phyloP scores from a whole-genome alignment of 30 jellyfish, hydroid and myxozoan genomes.

The Calvadosia cruxmelitensis region DNA sequence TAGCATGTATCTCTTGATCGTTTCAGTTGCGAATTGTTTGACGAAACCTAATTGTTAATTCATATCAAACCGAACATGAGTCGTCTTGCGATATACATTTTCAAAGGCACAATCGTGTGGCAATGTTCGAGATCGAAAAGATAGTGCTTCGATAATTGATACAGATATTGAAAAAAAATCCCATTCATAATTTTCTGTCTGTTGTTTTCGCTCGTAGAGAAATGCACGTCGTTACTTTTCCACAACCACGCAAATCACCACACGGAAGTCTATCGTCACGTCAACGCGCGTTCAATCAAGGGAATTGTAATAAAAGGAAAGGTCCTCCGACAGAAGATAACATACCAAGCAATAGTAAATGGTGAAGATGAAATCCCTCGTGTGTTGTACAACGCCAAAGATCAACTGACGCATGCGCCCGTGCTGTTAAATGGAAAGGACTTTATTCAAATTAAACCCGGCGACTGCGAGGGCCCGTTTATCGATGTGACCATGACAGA shows the following conservation, averaged over 20 bases:
- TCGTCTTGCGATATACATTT: no score
- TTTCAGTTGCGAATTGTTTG: no score
- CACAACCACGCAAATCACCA: conserved; percentile 35
- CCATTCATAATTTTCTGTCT: no score
- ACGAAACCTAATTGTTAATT: no score
- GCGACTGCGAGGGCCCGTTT: conserved; percentile 48
- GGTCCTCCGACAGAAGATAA: conserved; percentile 24
- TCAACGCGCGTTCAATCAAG: conserved; percentile 12
- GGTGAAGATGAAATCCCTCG: conserved; percentile 17
- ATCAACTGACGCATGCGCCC: not conserved
- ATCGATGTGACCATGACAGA: conserved; percentile 30
- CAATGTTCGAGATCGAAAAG: no score
- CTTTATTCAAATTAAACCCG: conserved; percentile 36
- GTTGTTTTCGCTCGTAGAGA: conserved; percentile 16
- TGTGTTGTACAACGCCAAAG: conserved; percentile 35
- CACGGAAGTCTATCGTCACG: conserved; percentile 15
- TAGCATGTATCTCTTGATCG: no score
- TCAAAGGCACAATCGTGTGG: no score
- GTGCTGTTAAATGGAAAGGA: conserved; percentile 21
- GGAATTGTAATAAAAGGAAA: conserved; percentile 19
- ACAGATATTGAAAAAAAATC: no score
- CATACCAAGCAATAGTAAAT: conserved; percentile 19
- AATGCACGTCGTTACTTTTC: conserved; percentile 44
- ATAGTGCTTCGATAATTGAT: no score
- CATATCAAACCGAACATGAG: no score